These are phyloP conservation scores for Seriola quinqueradiata DNA, from an alignment of 2,113 vertebrate genomes.

Conservation along the genomic window DNA sequence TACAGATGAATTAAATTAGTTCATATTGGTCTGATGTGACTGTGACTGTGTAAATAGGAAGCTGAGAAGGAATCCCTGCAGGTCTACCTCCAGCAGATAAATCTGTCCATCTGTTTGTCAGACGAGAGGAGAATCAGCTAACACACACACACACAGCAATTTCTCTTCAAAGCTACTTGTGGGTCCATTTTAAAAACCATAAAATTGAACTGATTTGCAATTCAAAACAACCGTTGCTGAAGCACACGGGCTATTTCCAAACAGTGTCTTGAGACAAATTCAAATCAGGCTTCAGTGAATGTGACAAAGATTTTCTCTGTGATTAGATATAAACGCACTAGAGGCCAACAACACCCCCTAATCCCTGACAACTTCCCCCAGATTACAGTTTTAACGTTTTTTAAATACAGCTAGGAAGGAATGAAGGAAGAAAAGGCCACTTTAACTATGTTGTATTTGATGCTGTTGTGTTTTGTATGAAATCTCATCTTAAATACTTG, in stretches of 20 bases:
- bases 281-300: neutral
- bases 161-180: neutral
- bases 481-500: neutral
- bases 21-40: neutral
- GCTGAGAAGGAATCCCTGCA: neutral
- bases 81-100: neutral
- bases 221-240: neutral
- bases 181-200: neutral
- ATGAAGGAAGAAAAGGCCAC: neutral
- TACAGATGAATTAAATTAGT: neutral
- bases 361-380: neutral
- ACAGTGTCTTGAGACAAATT: neutral
- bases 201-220: constrained; percentile 8
- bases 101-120: neutral
- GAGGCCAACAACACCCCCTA: neutral
- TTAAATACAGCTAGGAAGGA: no score
- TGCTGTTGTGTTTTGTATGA: neutral
- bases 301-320: neutral
- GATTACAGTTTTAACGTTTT: neutral
- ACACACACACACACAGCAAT: neutral
- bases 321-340: neutral
- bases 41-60: neutral
- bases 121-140: neutral
- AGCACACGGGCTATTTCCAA: neutral
- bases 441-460: neutral